Evolutionary conservation across 2,888 invertebrate species (phyloP).

Genomic region (Gastrophysa polygoni): DNA sequence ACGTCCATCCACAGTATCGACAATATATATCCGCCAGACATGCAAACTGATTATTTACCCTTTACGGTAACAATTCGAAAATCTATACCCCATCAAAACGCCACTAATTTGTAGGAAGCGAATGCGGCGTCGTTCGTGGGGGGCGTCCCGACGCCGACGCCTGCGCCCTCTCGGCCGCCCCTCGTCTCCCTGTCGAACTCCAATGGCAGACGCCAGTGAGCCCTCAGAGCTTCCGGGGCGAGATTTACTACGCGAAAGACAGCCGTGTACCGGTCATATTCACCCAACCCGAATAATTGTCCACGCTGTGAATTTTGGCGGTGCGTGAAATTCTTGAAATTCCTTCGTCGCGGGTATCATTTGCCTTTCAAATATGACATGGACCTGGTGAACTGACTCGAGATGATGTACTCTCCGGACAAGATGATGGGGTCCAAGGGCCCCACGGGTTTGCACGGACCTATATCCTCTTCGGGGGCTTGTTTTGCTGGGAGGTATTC

Average conservation of each 20-base stretch:
- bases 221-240: slow-evolving; percentile 49
- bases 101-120: slow-evolving; percentile 59
- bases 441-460: slow-evolving; percentile 73
- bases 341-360: background rate
- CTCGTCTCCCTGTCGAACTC: slow-evolving; percentile 50
- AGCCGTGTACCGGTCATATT: background rate
- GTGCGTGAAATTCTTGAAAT: background rate
- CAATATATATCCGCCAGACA: slow-evolving; percentile 8
- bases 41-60: slow-evolving; percentile 38
- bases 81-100: slow-evolving; percentile 59
- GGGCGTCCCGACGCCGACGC: slow-evolving; percentile 54
- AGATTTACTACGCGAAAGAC: slow-evolving; percentile 12
- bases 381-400: background rate
- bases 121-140: slow-evolving; percentile 53
- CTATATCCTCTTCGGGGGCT: slow-evolving; percentile 69
- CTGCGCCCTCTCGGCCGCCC: slow-evolving; percentile 45
- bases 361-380: no score
- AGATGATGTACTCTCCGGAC: slow-evolving; percentile 84
- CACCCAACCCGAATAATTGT: background rate
- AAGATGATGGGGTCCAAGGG: slow-evolving; percentile 88
- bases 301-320: background rate
- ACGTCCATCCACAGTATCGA: background rate
- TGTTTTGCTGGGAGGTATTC: slow-evolving; percentile 93
- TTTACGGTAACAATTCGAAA: slow-evolving; percentile 57
- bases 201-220: slow-evolving; percentile 57